Evolutionary conservation across 2,888 invertebrate genomes (phyloP).

Genomic region (Sthenelais limicola): DNA sequence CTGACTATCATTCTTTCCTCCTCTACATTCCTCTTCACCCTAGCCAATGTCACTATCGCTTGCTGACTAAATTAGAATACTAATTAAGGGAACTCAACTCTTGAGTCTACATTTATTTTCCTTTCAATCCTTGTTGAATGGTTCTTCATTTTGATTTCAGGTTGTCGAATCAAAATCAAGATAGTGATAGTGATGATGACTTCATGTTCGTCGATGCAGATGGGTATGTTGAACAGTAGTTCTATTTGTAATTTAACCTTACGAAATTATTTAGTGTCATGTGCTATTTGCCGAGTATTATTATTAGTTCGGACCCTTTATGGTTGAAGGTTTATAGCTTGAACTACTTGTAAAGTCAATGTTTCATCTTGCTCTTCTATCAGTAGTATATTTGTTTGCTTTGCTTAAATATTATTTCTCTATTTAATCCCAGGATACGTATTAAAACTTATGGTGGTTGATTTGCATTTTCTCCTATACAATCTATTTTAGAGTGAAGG

Average conservation of each 20-base stretch:
- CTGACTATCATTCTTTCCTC: no score
- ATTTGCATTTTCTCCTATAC: not conserved
- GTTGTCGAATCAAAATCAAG: slow-evolving; percentile 51
- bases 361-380: no score
- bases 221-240: slow-evolving; percentile 54
- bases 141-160: no score
- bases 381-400: no score
- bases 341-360: no score
- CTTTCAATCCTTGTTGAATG: no score
- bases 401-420: no score
- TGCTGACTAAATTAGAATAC: not conserved
- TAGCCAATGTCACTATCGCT: no score
- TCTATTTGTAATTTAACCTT: not conserved
- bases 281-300: not conserved
- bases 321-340: no score
- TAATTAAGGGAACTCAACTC: not conserved
- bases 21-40: no score
- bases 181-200: slow-evolving; percentile 82
- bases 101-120: no score
- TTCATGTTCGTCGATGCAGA: slow-evolving; percentile 82
- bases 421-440: not conserved
- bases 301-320: no score
- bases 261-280: not conserved
- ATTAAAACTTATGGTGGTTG: not conserved
- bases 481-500: slow-evolving; percentile 21